A percentile compares a stretch with the other conserved stretches of the same genome.
phyloP scores from a whole-genome alignment of 92 coral and sea anemone species.

The Phenganax marumi region DNA sequence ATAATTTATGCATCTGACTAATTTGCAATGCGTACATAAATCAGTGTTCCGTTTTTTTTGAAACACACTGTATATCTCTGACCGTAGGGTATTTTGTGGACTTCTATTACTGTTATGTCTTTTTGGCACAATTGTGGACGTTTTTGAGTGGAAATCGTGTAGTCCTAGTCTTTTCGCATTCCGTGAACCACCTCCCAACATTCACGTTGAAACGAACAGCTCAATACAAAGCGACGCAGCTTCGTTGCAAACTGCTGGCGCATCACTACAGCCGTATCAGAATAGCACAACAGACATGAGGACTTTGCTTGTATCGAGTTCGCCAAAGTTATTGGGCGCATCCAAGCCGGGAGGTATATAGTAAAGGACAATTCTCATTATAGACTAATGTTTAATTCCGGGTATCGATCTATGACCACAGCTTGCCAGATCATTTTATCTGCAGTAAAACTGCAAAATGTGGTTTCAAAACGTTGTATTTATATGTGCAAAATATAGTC shows the following conservation, averaged over 20 bases:
- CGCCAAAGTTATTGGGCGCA: too few relatives aligned
- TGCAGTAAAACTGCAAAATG: too few relatives aligned
- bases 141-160: conserved; percentile 24
- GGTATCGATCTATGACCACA: too few relatives aligned
- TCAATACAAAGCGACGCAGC: background rate
- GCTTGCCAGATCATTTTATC: too few relatives aligned
- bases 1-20: too few relatives aligned
- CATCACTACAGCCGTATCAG: background rate
- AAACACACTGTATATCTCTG: background rate
- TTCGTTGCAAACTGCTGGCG: conserved; percentile 8
- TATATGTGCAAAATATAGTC: too few relatives aligned
- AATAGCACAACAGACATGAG: conserved; percentile 8
- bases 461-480: too few relatives aligned
- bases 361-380: too few relatives aligned
- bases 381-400: too few relatives aligned
- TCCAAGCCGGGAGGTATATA: too few relatives aligned
- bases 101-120: conserved; percentile 70
- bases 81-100: conserved; percentile 67
- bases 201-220: background rate
- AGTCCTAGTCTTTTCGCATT: background rate
- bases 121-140: conserved; percentile 71
- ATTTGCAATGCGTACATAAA: too few relatives aligned
- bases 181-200: background rate
- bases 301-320: background rate
- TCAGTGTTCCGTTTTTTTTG: too few relatives aligned